These are phyloP conservation scores for Cephalopachus bancanus DNA, from an alignment of 2,797 vertebrate species.

Conservation along the genomic window DNA sequence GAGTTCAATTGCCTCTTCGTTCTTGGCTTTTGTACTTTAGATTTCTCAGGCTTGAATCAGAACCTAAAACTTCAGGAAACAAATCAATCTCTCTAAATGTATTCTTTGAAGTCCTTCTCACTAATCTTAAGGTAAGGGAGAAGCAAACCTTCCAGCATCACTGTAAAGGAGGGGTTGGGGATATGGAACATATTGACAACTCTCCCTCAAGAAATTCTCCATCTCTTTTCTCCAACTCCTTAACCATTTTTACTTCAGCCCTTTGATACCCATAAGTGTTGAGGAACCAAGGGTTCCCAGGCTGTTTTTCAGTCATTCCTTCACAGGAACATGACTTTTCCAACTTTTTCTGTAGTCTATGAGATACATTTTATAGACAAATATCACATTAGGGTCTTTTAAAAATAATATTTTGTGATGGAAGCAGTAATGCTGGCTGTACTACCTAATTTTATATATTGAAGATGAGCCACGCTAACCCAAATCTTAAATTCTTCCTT, in stretches of 20 bases:
- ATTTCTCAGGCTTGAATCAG: neutral
- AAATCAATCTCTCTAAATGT: neutral
- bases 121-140: neutral
- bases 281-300: neutral
- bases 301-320: neutral
- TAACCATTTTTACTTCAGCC: neutral
- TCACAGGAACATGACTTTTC: conserved; percentile 20
- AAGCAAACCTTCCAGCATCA: neutral
- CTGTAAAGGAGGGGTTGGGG: too few species aligned
- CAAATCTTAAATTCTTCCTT: neutral
- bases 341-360: neutral
- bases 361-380: conserved; percentile 28
- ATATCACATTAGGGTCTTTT: neutral
- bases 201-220: neutral
- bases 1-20: neutral
- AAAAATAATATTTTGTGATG: neutral
- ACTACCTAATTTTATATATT: neutral
- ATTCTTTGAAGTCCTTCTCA: conserved; percentile 7
- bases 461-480: neutral
- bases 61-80: neutral
- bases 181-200: neutral
- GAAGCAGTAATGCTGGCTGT: neutral
- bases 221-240: neutral
- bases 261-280: neutral
- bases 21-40: neutral